Conservation (phyloP, 2,888 invertebrate genomes). For the Agrochola circellaris region DNA sequence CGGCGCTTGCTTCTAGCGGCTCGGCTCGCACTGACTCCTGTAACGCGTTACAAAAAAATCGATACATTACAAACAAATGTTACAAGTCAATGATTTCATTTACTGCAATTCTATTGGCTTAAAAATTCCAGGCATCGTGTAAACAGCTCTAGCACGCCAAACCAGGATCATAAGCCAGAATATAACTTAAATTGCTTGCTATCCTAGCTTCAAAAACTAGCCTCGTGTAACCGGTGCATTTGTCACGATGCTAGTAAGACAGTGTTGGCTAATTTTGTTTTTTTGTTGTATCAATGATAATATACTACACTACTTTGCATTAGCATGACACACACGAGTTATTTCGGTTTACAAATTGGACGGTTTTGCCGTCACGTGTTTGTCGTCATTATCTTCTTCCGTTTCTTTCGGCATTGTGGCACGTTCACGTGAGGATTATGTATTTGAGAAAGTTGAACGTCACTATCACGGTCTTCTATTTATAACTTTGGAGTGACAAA, state of each 20-base stretch:
- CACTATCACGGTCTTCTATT: neutral
- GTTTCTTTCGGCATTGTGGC: neutral
- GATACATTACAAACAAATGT: no score
- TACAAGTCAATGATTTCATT: no score
- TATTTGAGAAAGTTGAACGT: neutral
- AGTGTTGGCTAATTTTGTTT: slow-evolving; percentile 1
- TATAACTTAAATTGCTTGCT: no score
- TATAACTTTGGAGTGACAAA: neutral
- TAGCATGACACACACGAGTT: slow-evolving; percentile 3
- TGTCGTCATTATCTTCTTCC: neutral
- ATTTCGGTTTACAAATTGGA: slow-evolving; percentile 10
- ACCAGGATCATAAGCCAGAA: no score
- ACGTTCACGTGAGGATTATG: neutral
- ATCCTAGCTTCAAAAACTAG: no score
- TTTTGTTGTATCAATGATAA: slow-evolving; percentile 4
- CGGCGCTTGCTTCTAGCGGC: no score
- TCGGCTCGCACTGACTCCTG: no score
- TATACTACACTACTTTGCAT: neutral
- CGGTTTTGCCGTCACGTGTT: neutral
- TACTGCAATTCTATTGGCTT: no score
- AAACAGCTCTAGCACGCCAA: no score
- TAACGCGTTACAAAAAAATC: no score
- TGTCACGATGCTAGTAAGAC: neutral
- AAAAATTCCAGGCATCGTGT: no score
- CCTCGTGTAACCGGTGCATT: neutral